Conservation (phyloP, 2,888 invertebrate species). For the Dioctria rufipes region DNA sequence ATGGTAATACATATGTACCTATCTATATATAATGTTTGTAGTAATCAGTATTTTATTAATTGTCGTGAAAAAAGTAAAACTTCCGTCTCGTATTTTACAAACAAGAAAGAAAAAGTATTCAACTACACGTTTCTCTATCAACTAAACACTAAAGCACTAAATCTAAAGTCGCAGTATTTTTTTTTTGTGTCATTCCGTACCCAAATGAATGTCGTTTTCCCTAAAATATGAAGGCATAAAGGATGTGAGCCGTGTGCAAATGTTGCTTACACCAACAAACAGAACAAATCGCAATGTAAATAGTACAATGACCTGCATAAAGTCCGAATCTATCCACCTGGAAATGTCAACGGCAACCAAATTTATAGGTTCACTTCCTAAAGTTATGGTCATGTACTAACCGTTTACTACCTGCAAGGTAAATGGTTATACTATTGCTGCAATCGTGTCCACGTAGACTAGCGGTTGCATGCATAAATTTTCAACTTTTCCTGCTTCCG, state of each 20-base stretch:
- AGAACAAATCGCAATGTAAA: constrained; percentile 28
- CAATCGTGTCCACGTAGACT: constrained; percentile 18
- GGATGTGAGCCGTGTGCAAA: background rate
- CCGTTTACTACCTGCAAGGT: constrained; percentile 15
- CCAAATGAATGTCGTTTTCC: too few species aligned
- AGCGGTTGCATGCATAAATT: constrained; percentile 45
- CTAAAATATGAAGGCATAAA: background rate
- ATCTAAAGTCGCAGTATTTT: too few species aligned
- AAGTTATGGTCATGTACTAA: constrained; percentile 39
- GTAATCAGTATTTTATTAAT: too few species aligned
- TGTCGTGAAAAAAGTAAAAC: too few species aligned
- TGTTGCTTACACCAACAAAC: background rate
- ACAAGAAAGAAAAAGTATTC: too few species aligned
- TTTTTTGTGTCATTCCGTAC: too few species aligned
- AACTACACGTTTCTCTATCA: too few species aligned
- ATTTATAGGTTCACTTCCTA: constrained; percentile 43
- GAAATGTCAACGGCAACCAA: constrained; percentile 27
- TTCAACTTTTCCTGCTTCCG: constrained; percentile 41
- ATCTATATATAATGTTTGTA: too few species aligned
- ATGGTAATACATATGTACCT: too few species aligned
- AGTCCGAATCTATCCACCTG: constrained; percentile 43
- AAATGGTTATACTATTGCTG: constrained; percentile 18
- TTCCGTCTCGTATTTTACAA: too few species aligned
- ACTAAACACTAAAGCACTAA: too few species aligned
- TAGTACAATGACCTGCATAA: constrained; percentile 31